A percentile compares a stretch with the other conserved stretches of the same genome.
Evolutionary conservation across 2,797 vertebrate species (phyloP).

Genomic region (Vultur gryphus): DNA sequence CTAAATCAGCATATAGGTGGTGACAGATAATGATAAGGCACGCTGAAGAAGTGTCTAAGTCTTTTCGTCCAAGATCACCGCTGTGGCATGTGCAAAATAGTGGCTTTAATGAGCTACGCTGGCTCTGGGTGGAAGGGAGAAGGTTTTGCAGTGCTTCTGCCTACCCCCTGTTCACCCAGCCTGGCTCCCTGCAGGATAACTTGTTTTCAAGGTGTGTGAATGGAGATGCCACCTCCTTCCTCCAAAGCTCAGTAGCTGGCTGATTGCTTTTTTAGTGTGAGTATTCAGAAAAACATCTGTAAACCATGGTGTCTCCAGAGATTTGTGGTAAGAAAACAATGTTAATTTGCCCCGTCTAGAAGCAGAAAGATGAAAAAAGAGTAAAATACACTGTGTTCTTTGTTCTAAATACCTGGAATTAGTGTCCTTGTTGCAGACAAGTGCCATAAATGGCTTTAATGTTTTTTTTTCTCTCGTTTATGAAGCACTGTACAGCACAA

Average conservation of each 20-base stretch:
- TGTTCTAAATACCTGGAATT: conserved; percentile 15
- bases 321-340: conserved; percentile 6
- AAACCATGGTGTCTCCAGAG: neutral
- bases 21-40: neutral
- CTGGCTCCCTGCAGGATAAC: neutral
- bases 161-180: neutral
- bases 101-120: accelerated
- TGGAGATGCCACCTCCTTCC: neutral
- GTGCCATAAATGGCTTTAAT: neutral
- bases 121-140: neutral
- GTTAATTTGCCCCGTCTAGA: neutral
- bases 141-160: neutral
- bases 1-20: neutral
- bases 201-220: neutral
- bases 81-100: accelerated
- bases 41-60: accelerated
- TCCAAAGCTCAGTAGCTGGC: neutral
- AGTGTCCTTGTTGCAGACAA: neutral
- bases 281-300: neutral
- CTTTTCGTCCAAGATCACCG: neutral
- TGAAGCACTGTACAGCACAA: neutral
- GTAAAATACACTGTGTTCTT: neutral
- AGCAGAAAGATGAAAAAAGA: neutral
- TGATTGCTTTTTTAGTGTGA: neutral
- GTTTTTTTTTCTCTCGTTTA: neutral